phyloP scores from a whole-genome alignment of 2,888 invertebrate species.

The Ceramica pisi region DNA sequence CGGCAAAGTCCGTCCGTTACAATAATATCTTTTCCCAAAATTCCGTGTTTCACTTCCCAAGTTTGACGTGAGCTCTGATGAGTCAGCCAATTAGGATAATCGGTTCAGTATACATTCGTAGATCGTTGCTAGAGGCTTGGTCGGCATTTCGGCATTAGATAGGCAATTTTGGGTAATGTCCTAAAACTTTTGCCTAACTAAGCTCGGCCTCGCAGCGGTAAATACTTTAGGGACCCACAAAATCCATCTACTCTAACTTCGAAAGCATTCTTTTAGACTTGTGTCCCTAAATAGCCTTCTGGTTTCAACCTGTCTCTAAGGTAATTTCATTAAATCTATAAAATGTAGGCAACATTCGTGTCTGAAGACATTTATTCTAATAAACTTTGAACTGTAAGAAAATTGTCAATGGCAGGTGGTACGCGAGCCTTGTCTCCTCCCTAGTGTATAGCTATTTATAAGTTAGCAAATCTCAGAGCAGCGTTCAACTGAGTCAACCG shows the following conservation, averaged over 20 bases:
- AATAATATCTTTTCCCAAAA: conserved; percentile 45
- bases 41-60: conserved; percentile 40
- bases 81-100: conserved; percentile 58
- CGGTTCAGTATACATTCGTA: conserved; percentile 43
- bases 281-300: conserved; percentile 14
- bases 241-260: conserved; percentile 15
- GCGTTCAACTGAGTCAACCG: conserved; percentile 41
- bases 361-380: conserved; percentile 30
- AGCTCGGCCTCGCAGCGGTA: background rate
- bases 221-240: conserved; percentile 24
- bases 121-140: conserved; percentile 31
- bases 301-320: conserved; percentile 7
- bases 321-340: conserved; percentile 39
- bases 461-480: conserved; percentile 49
- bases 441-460: conserved; percentile 42
- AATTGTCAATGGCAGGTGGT: conserved; percentile 46
- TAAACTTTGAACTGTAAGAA: conserved; percentile 27
- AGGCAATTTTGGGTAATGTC: conserved; percentile 33
- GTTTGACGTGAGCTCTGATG: conserved; percentile 50
- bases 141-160: conserved; percentile 34
- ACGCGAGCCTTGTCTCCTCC: conserved; percentile 17
- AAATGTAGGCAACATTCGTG: conserved; percentile 34
- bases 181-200: conserved; percentile 41
- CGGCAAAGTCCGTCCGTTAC: conserved; percentile 22
- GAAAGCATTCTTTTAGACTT: conserved; percentile 12